Percentiles rank a stretch among this genome's conserved stretches.
Evolutionary conservation across 2,888 invertebrate genomes (phyloP).

Genomic region (Acleris holmiana): DNA sequence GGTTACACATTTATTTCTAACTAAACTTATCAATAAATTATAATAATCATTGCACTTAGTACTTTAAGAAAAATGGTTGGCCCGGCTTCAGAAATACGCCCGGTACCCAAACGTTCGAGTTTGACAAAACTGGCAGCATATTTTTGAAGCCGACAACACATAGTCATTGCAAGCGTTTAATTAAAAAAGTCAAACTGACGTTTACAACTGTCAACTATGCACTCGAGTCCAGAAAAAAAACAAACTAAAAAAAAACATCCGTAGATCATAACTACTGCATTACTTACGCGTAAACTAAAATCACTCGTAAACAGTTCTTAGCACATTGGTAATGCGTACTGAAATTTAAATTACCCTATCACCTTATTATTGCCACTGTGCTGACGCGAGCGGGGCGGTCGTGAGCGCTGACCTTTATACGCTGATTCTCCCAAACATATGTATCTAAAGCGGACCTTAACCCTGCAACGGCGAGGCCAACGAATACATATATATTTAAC

Average conservation of each 20-base stretch:
- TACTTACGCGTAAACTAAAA: conserved; percentile 43
- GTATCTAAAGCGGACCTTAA: too few relatives aligned
- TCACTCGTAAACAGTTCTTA: conserved; percentile 33
- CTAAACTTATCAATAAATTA: conserved; percentile 52
- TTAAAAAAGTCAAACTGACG: conserved; percentile 39
- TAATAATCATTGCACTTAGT: conserved; percentile 58
- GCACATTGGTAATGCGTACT: conserved; percentile 24
- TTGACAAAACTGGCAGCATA: conserved; percentile 41
- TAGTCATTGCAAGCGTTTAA: conserved; percentile 48
- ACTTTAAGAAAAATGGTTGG: conserved; percentile 52
- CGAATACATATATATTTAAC: too few relatives aligned
- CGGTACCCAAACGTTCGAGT: neutral
- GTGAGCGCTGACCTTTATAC: too few relatives aligned
- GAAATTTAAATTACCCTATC: conserved; percentile 35
- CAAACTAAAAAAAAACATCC: conserved; percentile 38
- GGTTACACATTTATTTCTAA: conserved; percentile 49
- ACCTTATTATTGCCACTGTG: conserved; percentile 33
- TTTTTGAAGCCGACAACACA: conserved; percentile 57
- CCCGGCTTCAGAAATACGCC: conserved; percentile 57
- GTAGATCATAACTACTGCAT: conserved; percentile 47
- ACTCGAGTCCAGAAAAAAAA: conserved; percentile 38
- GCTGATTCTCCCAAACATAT: too few relatives aligned
- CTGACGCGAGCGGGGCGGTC: neutral
- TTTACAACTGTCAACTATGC: conserved; percentile 36
- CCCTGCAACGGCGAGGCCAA: too few relatives aligned